Conservation (phyloP, 2,797 vertebrate genomes). For the Alectoris magna region DNA sequence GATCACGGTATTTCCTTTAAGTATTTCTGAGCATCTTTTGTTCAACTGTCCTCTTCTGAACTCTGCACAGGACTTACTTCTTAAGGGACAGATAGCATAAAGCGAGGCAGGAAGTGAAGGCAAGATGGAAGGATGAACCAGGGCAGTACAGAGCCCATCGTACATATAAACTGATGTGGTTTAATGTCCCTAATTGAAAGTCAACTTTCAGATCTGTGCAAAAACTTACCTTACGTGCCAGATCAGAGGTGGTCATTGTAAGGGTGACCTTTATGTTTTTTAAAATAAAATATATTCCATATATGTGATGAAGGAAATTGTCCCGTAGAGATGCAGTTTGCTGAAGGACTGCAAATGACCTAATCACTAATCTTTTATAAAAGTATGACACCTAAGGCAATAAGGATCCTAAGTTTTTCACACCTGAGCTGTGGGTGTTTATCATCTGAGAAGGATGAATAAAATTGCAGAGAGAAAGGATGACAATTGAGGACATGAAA, state of each 20-base stretch:
- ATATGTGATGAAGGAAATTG: constrained; percentile 12
- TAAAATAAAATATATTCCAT: constrained; percentile 24
- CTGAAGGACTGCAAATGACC: constrained; percentile 33
- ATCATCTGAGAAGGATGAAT: background rate
- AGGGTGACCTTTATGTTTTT: constrained; percentile 3
- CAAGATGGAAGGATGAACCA: background rate
- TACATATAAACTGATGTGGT: background rate
- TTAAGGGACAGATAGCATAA: background rate
- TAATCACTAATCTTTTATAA: constrained; percentile 51
- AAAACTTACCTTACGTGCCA: constrained; percentile 14
- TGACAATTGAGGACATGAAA: background rate
- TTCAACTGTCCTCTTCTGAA: background rate
- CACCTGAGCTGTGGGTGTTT: background rate
- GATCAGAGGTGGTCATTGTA: constrained; percentile 44
- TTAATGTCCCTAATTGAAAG: constrained; percentile 30
- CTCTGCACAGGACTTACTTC: background rate
- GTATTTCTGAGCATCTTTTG: background rate
- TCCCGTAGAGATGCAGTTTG: constrained; percentile 19
- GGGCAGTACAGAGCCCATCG: background rate
- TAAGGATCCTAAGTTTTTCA: background rate
- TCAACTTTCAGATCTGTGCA: background rate
- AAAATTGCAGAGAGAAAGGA: background rate
- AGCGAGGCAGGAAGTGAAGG: background rate
- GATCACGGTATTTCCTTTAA: background rate
- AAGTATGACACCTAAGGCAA: background rate